These are phyloP conservation scores for Spongilla lacustris DNA, from an alignment of 37 sponge, comb jelly and placozoan species.

Conservation along the genomic window DNA sequence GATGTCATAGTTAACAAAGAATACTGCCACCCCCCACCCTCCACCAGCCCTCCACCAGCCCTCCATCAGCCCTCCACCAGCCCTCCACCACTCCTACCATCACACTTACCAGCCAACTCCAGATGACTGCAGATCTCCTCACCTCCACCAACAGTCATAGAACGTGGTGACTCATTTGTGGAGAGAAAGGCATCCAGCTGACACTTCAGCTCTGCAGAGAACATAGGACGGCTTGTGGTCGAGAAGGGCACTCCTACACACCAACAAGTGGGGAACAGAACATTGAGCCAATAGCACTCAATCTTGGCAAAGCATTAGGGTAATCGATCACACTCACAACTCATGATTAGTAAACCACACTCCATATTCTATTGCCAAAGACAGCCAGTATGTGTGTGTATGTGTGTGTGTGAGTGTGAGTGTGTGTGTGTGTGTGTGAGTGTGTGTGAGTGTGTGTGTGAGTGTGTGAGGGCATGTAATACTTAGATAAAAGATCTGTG, in stretches of 20 bases:
- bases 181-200: conserved; percentile 57
- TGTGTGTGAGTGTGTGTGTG: background rate
- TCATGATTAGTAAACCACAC: background rate
- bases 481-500: background rate
- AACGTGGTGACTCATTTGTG: background rate
- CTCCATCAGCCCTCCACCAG: background rate
- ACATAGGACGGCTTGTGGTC: conserved; percentile 33
- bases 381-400: too few relatives aligned
- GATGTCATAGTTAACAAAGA: background rate
- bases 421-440: too few relatives aligned
- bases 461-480: too few relatives aligned
- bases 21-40: too few relatives aligned
- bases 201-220: conserved; percentile 60
- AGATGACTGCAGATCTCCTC: conserved; percentile 34
- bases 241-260: conserved; percentile 49
- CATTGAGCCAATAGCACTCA: background rate
- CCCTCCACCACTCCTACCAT: background rate
- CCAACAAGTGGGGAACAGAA: background rate
- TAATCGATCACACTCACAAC: background rate
- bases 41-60: too few relatives aligned
- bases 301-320: background rate
- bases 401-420: too few relatives aligned
- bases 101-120: background rate
- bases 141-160: conserved; percentile 52
- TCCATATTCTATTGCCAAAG: background rate